Conservation (phyloP, 2,113 vertebrate species). For the Amazona vittata region DNA sequence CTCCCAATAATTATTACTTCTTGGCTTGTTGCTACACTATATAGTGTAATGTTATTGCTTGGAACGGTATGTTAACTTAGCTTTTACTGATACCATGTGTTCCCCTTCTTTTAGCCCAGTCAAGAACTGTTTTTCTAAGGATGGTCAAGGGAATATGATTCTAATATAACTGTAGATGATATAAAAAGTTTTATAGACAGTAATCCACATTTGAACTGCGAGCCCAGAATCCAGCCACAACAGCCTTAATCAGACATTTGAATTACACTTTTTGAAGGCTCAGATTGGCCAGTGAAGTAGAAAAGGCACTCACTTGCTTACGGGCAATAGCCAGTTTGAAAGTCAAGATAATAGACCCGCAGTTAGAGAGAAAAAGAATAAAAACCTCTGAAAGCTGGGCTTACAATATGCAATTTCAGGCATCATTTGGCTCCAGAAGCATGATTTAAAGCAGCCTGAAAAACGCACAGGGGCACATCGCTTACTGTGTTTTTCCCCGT, state of each 20-base stretch:
- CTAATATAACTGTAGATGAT: constrained; percentile 48
- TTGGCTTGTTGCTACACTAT: constrained; percentile 58
- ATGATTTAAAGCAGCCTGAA: neutral
- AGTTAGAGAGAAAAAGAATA: neutral
- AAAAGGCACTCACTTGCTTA: neutral
- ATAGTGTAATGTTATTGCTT: constrained; percentile 55
- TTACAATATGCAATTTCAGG: neutral
- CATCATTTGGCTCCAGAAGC: neutral
- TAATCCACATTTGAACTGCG: constrained; percentile 27
- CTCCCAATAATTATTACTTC: constrained; percentile 31
- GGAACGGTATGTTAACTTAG: constrained; percentile 52
- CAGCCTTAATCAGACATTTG: neutral
- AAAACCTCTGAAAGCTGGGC: neutral
- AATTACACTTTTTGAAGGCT: neutral
- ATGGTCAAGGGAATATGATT: constrained; percentile 56
- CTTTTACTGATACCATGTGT: constrained; percentile 67
- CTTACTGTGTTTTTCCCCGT: neutral
- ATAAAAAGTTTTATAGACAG: constrained; percentile 57
- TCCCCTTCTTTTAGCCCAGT: constrained; percentile 58
- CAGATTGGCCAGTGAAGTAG: neutral
- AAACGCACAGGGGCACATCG: neutral
- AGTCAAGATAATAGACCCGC: neutral
- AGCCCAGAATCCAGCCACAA: neutral
- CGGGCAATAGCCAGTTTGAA: neutral
- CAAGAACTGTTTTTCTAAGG: constrained; percentile 44